These are phyloP conservation scores for Abrostola tripartita DNA, from an alignment of 2,888 invertebrate species.

Conservation along the genomic window DNA sequence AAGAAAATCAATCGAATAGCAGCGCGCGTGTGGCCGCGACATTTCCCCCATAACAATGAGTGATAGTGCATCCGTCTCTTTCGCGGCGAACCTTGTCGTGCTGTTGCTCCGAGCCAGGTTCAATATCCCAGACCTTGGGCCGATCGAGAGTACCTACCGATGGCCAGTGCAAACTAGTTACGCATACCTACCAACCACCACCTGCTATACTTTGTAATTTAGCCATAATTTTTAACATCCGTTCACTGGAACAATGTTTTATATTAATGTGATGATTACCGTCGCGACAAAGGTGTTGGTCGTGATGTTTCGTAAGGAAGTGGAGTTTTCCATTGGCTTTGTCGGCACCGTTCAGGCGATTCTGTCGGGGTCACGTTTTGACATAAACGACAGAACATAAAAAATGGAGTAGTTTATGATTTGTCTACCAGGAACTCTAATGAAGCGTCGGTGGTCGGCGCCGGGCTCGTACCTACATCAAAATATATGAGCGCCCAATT, in stretches of 20 bases:
- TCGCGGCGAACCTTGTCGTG: slow-evolving; percentile 81
- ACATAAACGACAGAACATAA: slow-evolving; percentile 78
- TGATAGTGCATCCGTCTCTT: slow-evolving; percentile 85
- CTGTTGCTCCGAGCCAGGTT: slow-evolving; percentile 84
- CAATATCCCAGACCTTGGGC: slow-evolving; percentile 88
- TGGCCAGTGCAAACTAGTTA: slow-evolving; percentile 82
- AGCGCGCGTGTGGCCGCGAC: slow-evolving; percentile 84
- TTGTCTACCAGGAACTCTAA: slow-evolving; percentile 86
- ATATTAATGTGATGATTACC: slow-evolving; percentile 27
- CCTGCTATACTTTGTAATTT: slow-evolving; percentile 79
- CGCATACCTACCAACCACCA: slow-evolving; percentile 78
- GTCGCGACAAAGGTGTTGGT: slow-evolving; percentile 45
- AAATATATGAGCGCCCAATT: slow-evolving; percentile 83
- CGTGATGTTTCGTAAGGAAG: slow-evolving; percentile 63
- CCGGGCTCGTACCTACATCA: slow-evolving; percentile 77
- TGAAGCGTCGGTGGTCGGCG: slow-evolving; percentile 83
- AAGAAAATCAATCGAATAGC: slow-evolving; percentile 69
- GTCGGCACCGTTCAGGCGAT: slow-evolving; percentile 63
- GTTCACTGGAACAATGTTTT: slow-evolving; percentile 24
- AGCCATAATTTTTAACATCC: slow-evolving; percentile 74
- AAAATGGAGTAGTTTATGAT: slow-evolving; percentile 81
- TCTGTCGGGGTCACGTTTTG: slow-evolving; percentile 76
- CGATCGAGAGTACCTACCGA: slow-evolving; percentile 79
- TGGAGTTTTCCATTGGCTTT: slow-evolving; percentile 74
- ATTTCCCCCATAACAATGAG: slow-evolving; percentile 85